Evolutionary conservation across 2,888 invertebrate species (phyloP).

Genomic region (Acleris emargana): DNA sequence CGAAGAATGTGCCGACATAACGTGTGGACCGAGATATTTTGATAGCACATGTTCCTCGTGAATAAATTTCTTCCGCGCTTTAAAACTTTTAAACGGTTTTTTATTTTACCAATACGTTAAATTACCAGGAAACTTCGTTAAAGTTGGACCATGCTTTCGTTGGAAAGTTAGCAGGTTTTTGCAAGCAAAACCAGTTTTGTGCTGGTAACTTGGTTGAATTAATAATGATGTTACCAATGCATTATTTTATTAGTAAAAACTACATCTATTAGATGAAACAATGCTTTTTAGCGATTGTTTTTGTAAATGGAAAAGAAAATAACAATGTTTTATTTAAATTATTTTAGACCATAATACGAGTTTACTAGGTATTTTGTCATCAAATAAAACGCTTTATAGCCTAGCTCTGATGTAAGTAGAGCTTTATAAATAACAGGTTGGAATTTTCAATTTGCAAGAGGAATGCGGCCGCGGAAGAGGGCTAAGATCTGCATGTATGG

Average conservation of each 20-base stretch:
- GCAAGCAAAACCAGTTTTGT: not conserved
- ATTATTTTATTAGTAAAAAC: no score
- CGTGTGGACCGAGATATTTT: constrained; percentile 84
- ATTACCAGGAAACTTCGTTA: not conserved
- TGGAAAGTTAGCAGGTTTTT: not conserved
- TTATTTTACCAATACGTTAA: constrained; percentile 59
- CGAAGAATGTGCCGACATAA: constrained; percentile 85
- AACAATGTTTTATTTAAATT: no score
- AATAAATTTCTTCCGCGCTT: constrained; percentile 83
- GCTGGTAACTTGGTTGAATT: not conserved
- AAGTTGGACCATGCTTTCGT: not conserved
- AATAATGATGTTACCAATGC: no score
- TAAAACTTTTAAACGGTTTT: constrained; percentile 77
- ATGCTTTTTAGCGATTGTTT: no score
- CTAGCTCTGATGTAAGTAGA: constrained; percentile 32
- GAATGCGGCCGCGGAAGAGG: constrained; percentile 63
- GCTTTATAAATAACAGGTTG: constrained; percentile 53
- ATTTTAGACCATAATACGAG: no score
- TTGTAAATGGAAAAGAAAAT: no score
- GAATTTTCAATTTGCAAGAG: constrained; percentile 73
- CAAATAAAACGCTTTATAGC: no score
- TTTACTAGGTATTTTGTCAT: no score
- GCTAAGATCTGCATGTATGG: constrained; percentile 66
- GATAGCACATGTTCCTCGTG: constrained; percentile 83
- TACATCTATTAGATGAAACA: no score